Base-by-base conservation (phyloP, 30 jellyfish, hydroid and myxozoan genomes). In the Rhopilema esculentum region DNA sequence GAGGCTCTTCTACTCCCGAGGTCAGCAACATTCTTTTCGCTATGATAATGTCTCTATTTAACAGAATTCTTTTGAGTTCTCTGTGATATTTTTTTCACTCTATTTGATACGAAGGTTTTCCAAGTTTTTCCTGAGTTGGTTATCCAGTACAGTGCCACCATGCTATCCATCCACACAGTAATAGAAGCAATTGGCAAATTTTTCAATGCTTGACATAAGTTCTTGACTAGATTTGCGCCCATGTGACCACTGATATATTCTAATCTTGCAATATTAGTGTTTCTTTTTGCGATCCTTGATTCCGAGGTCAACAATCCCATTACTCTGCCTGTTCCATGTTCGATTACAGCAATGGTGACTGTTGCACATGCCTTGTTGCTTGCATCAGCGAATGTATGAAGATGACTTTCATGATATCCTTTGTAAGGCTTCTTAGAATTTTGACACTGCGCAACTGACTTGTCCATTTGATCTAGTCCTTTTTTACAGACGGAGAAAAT, bases 311-410 rank as follows among this genome's bases (percentile, higher is more conserved):
- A 63, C n/a, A 85, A 30, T 22, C 88, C 94, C 78, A 66, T 85
- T 33, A 74, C 94, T 28, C n/a, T 85, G 75, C 75, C 83, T 0
- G 64, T 85, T 40, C n/a, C 88, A 7, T 72, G 64, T 52, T 85
- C 80, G 31, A 63, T 64, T 51, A 84, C 40, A 40, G 93, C 94
- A 26, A 85, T 85, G 53, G 75, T 32, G 83, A 69, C 97, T 64
- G 90, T 80, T 7, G 83, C 33, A 52, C 93, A 29, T 40, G 95
- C 97, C 16, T 28, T 83, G 25, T 88, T 51, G 77, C 97, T 79
- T 31, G 92, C 93, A 88, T 88, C 97, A 19, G 72, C 97, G 71
- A 88, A 88, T 30, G 49, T 49, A 72, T 88, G 89, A 18, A 88
- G 25, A 62, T 79, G 93, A 88, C 85, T 49, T 49, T 52, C 30